phyloP scores from a whole-genome alignment of 2,113 vertebrate species.

The Malurus alboscapulatus region DNA sequence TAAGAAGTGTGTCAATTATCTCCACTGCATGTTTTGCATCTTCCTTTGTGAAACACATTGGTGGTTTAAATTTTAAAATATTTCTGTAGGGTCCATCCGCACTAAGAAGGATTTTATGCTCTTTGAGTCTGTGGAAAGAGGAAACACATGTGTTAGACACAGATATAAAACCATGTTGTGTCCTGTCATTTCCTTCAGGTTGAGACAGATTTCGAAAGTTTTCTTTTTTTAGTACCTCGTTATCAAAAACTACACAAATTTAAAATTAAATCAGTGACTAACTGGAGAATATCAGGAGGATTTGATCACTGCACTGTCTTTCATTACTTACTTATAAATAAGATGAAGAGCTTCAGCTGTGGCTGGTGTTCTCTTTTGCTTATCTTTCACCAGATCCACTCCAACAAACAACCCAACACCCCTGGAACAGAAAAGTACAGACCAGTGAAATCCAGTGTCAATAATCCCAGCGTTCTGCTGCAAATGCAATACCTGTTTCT shows the following conservation, averaged over 20 bases:
- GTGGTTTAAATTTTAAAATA: slow-evolving; percentile 95
- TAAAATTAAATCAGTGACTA: background rate
- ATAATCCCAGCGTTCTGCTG: background rate
- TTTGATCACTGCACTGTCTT: background rate
- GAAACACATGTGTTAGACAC: background rate
- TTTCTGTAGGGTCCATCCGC: slow-evolving; percentile 93
- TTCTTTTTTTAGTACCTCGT: background rate
- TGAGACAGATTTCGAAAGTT: background rate
- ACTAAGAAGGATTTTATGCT: slow-evolving; percentile 86
- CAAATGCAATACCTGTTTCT: background rate
- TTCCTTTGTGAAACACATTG: slow-evolving; percentile 89
- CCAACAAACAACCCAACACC: slow-evolving; percentile 91
- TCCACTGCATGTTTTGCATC: slow-evolving; percentile 84
- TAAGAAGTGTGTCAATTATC: slow-evolving; percentile 85
- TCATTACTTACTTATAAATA: slow-evolving; percentile 83
- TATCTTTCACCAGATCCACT: slow-evolving; percentile 89
- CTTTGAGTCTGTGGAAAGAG: slow-evolving; percentile 83
- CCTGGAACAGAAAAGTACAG: slow-evolving; percentile 62
- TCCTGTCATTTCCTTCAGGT: background rate
- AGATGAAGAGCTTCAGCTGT: slow-evolving; percentile 92
- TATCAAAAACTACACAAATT: background rate
- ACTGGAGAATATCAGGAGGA: background rate
- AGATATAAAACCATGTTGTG: background rate
- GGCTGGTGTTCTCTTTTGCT: slow-evolving; percentile 82
- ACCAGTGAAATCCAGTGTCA: background rate